Evolutionary conservation across 2,888 invertebrate species (phyloP).

Genomic region (Sicus ferrugineus): DNA sequence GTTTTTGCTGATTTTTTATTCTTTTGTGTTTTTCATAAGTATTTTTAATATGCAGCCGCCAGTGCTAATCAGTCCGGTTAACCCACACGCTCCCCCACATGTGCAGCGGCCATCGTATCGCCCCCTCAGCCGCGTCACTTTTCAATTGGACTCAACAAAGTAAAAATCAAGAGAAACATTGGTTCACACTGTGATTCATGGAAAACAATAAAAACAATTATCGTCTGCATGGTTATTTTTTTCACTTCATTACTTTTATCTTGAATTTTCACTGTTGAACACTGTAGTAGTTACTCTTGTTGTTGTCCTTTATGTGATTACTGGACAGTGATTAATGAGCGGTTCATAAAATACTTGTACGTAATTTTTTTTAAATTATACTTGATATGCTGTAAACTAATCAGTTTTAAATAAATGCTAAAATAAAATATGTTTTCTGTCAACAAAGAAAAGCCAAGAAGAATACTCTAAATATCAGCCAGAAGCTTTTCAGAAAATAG

Average conservation of each 20-base stretch:
- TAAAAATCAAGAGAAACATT: neutral
- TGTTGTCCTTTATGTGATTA: too few relatives aligned
- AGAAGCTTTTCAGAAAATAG: too few relatives aligned
- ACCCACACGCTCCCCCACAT: neutral
- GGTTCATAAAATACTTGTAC: too few relatives aligned
- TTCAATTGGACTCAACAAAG: constrained; percentile 6
- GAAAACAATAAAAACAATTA: neutral
- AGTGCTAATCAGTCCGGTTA: constrained; percentile 11
- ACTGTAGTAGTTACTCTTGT: neutral
- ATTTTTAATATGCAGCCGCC: neutral
- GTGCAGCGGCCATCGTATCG: neutral
- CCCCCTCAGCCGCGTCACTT: neutral
- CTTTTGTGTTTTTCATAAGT: neutral
- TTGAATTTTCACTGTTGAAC: neutral
- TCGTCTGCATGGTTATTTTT: constrained; percentile 11
- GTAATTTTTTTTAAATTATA: too few relatives aligned
- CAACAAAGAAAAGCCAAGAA: too few relatives aligned
- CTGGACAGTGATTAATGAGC: too few relatives aligned
- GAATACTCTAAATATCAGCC: too few relatives aligned
- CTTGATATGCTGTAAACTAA: too few relatives aligned
- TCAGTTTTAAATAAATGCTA: too few relatives aligned
- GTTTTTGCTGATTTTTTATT: neutral
- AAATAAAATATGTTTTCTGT: too few relatives aligned
- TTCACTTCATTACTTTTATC: neutral
- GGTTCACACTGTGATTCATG: constrained; percentile 14